Evolutionary conservation across 2,113 vertebrate species (phyloP).

Genomic region (Eptesicus fuscus): DNA sequence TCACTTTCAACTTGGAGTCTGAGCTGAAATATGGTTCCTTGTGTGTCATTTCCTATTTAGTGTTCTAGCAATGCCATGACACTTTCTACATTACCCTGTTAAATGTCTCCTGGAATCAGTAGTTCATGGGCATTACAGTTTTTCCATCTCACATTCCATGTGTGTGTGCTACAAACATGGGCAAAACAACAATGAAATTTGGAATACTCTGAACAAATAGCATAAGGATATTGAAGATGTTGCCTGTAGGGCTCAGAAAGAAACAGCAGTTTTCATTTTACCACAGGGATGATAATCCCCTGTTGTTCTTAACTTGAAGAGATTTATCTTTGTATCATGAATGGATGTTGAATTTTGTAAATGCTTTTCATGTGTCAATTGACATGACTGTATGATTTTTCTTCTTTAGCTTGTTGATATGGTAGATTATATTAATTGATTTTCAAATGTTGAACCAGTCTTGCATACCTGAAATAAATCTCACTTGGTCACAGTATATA

Average conservation of each 20-base stretch:
- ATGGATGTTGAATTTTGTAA: neutral
- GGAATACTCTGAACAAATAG: neutral
- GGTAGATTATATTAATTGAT: neutral
- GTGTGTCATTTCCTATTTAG: neutral
- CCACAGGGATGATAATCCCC: neutral
- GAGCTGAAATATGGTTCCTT: neutral
- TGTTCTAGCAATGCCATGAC: too few relatives aligned
- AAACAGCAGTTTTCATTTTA: neutral
- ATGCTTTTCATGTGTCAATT: slow-evolving; percentile 1
- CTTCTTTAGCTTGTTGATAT: neutral
- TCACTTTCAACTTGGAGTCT: neutral
- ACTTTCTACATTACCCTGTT: too few relatives aligned
- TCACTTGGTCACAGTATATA: neutral
- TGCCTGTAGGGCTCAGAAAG: neutral
- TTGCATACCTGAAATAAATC: slow-evolving; percentile 17
- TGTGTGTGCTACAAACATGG: too few relatives aligned
- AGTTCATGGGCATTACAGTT: too few relatives aligned
- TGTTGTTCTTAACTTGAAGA: neutral
- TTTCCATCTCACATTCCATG: too few relatives aligned
- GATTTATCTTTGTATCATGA: neutral
- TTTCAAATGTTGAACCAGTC: slow-evolving; percentile 16
- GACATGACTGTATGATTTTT: slow-evolving; percentile 8
- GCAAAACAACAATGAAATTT: neutral
- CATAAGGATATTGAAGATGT: neutral
- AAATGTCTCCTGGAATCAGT: too few relatives aligned